Conservation (phyloP, 2,113 vertebrate genomes). For the Eclectus roratus region DNA sequence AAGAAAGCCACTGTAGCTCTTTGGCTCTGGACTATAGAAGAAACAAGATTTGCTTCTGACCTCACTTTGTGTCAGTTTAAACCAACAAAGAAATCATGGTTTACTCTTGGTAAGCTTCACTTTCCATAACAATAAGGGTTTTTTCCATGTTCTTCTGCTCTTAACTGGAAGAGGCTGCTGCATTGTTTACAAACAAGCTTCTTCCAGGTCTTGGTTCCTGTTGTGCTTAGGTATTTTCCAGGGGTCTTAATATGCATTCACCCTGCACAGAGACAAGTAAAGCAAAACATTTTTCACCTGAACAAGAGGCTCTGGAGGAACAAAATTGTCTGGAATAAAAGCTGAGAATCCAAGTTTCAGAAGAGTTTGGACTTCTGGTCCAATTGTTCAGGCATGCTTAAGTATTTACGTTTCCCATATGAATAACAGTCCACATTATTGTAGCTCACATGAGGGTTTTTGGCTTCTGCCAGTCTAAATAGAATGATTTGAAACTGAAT, state of each 20-base stretch:
- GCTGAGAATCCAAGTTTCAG: background rate
- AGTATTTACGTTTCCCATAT: constrained; percentile 54
- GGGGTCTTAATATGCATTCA: background rate
- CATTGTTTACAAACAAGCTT: constrained; percentile 43
- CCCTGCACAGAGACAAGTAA: constrained; percentile 24
- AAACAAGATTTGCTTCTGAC: constrained; percentile 54
- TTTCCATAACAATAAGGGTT: constrained; percentile 22
- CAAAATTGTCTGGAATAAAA: constrained; percentile 27
- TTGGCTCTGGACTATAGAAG: constrained; percentile 37
- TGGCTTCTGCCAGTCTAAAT: constrained; percentile 63
- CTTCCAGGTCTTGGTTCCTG: constrained; percentile 33
- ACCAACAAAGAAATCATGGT: constrained; percentile 51
- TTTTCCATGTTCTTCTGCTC: constrained; percentile 30
- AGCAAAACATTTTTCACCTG: constrained; percentile 58
- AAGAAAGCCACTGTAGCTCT: background rate
- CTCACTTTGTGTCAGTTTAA: constrained; percentile 59
- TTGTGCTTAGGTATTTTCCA: constrained; percentile 43
- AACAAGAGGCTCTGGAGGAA: constrained; percentile 18
- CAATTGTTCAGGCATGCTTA: constrained; percentile 22
- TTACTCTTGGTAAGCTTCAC: constrained; percentile 33
- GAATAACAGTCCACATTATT: constrained; percentile 48
- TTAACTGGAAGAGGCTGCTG: constrained; percentile 52
- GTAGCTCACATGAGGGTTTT: constrained; percentile 61
- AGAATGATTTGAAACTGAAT: constrained; percentile 70
- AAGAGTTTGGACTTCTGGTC: constrained; percentile 33